Percentiles rank a stretch among this genome's conserved stretches.
Conservation (phyloP, 2,888 invertebrate genomes). For the Disparrhopalites patrizii region DNA sequence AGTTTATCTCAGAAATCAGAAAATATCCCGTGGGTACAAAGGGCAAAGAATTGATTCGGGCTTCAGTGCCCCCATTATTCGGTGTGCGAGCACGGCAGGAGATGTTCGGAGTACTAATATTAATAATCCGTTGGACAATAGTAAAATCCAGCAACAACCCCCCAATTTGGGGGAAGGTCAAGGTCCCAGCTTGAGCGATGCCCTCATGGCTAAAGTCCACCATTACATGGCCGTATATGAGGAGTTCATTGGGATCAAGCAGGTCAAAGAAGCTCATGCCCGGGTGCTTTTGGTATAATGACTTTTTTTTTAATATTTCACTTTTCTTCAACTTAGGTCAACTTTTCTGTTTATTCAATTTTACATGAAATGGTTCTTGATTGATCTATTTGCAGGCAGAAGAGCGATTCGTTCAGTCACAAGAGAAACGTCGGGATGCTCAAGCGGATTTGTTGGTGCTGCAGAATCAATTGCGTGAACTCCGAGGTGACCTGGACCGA, state of each 20-base stretch:
- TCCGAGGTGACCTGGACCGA: constrained; percentile 71
- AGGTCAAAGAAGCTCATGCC: constrained; percentile 70
- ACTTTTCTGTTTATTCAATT: neutral
- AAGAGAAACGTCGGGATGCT: constrained; percentile 51
- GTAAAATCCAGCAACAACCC: too few species aligned
- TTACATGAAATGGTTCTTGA: neutral
- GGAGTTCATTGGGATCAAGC: constrained; percentile 70
- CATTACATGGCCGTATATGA: constrained; percentile 58
- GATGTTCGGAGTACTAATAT: too few species aligned
- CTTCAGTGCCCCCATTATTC: too few species aligned
- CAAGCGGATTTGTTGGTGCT: constrained; percentile 61
- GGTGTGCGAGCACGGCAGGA: too few species aligned
- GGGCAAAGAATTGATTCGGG: too few species aligned
- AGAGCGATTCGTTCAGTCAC: constrained; percentile 19
- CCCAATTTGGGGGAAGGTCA: too few species aligned
- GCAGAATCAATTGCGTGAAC: constrained; percentile 62
- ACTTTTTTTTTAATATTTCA: neutral
- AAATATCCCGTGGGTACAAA: too few species aligned
- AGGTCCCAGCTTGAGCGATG: neutral
- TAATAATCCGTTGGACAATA: too few species aligned
- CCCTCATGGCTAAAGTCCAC: constrained; percentile 27
- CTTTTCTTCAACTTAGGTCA: neutral
- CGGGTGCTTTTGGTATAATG: constrained; percentile 62
- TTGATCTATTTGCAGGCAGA: constrained; percentile 21
- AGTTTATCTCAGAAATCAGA: too few species aligned